Evolutionary conservation across 2,888 invertebrate genomes (phyloP).

Genomic region (Campoplex nolae): DNA sequence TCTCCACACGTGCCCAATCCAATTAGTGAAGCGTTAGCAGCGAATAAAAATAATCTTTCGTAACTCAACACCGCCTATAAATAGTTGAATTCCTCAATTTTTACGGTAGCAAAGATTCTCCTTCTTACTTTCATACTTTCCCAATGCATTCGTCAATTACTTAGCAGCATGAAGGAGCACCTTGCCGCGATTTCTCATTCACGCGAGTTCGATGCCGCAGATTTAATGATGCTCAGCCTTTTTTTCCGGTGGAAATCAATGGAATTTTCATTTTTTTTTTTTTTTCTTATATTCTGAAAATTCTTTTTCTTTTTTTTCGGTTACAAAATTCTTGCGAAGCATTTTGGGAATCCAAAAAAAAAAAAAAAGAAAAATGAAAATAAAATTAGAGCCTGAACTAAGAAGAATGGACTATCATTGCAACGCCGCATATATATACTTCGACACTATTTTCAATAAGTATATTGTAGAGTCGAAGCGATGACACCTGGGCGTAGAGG

Average conservation of each 20-base stretch:
- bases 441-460: background rate
- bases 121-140: background rate
- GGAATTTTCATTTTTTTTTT: background rate
- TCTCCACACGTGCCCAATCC: background rate
- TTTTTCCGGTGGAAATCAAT: background rate
- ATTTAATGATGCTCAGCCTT: background rate
- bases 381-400: background rate
- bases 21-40: background rate
- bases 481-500: background rate
- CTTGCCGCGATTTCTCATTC: background rate
- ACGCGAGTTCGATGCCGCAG: background rate
- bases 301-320: background rate
- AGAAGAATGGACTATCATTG: background rate
- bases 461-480: background rate
- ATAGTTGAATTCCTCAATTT: background rate
- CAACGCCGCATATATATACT: background rate
- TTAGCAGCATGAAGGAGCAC: background rate
- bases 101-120: background rate
- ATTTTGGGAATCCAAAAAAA: background rate
- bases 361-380: background rate
- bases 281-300: no score
- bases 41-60: background rate
- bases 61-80: background rate
- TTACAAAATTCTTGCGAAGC: background rate
- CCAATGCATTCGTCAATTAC: background rate